phyloP scores from a whole-genome alignment of 1,140 invertebrate genomes.

The Vollenhovia emeryi region DNA sequence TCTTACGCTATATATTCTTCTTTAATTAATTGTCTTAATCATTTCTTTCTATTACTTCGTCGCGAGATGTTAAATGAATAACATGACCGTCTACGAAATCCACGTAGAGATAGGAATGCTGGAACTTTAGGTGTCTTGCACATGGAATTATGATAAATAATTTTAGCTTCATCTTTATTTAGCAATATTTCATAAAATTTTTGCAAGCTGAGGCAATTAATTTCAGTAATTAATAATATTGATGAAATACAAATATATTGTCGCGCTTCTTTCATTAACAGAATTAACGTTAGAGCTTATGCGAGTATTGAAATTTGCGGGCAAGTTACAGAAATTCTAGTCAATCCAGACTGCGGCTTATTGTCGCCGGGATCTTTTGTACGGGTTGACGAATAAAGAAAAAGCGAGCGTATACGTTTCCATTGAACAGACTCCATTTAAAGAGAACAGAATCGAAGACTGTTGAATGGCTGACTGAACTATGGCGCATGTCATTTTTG shows the following conservation, averaged over 20 bases:
- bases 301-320: background rate
- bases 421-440: constrained; percentile 20
- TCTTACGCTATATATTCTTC: background rate
- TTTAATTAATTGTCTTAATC: constrained; percentile 19
- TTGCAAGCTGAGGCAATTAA: background rate
- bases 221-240: background rate
- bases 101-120: background rate
- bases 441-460: background rate
- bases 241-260: background rate
- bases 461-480: background rate
- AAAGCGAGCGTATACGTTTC: background rate
- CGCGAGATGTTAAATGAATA: background rate
- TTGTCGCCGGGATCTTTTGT: constrained; percentile 22
- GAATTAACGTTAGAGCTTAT: background rate
- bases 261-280: background rate
- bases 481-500: background rate
- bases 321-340: background rate
- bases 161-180: background rate
- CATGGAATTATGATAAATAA: background rate
- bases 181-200: background rate
- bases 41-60: background rate
- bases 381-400: constrained; percentile 6
- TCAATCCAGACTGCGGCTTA: background rate
- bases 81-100: background rate
- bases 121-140: background rate